Evolutionary conservation across 1,140 invertebrate species (phyloP), one percentile per base, ranked within the genome.

Genomic region (Monochamus saltuarius): DNA sequence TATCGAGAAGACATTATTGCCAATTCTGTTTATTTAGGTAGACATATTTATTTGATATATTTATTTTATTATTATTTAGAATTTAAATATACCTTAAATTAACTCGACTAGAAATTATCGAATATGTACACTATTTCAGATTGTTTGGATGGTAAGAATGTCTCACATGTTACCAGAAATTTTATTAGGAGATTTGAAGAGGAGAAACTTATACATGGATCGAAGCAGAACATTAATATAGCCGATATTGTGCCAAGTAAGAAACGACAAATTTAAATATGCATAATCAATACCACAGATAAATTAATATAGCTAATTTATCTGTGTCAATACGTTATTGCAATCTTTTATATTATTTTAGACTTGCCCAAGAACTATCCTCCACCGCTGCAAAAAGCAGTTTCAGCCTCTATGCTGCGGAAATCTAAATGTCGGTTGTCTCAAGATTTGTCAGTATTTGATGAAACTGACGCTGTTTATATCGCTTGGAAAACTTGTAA

Each of bases 1-100:
- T 89, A 87, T 62, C 81, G 83, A 67, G 86, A 88, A 75, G 84
- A 80, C 53, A 69, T 87, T 8, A 87, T 87, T 60, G 83, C 82
- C 2, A 81, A 83, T 72, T 83, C 81, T 60, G 68, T 78, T 53
- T 77, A 77, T 62, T 73, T 87, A 64, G 78, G 85, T 85, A 76
- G n/a, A 39, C 17, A 14, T 16, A 10, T 50, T 52, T 65, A 36
- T 47, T 17, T 13, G 13, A 3, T 11, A 29, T 0, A 54, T 45
- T 49, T 34, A 47, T 40, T 35, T 3, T 58, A 37, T 29, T 51
- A 54, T 4, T 1, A 62, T 19, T 59, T 61, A 29, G 2, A 29
- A 29, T 29, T 29, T 2, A 50, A 35, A 36, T 55, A 17, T 16
- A 47, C 17, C 4, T 22, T 11, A 14, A 47, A 13, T 14, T 3